These are phyloP conservation scores for Drosophila acutilabella DNA, from an alignment of 2,888 invertebrate species.

Conservation along the genomic window DNA sequence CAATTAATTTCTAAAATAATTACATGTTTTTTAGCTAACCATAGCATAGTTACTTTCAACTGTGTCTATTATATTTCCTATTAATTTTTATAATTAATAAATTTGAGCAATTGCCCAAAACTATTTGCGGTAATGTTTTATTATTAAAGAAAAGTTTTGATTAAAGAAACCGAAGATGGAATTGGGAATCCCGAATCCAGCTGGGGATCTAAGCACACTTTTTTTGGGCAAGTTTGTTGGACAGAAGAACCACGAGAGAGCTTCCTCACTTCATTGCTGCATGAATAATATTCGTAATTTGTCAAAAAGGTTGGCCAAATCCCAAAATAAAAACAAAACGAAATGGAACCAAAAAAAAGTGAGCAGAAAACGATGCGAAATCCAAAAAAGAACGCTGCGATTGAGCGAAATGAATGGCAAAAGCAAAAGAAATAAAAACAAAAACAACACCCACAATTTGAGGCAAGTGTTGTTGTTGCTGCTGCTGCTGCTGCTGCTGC, in stretches of 20 bases:
- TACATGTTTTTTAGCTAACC: neutral
- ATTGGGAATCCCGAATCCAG: constrained; percentile 35
- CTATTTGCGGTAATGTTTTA: constrained; percentile 24
- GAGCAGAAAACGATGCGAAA: constrained; percentile 48
- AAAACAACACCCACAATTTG: constrained; percentile 40
- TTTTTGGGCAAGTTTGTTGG: constrained; percentile 44
- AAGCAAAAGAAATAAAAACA: constrained; percentile 37
- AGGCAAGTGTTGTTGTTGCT: constrained; percentile 23
- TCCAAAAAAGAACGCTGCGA: constrained; percentile 74
- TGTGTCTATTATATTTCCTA: neutral
- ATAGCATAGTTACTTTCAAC: neutral
- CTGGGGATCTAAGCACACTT: constrained; percentile 41
- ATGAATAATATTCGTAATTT: constrained; percentile 83
- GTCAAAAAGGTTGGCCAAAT: constrained; percentile 81
- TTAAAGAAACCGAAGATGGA: constrained; percentile 25
- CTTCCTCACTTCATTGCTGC: constrained; percentile 81
- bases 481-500: constrained; percentile 35
- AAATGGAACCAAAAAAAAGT: constrained; percentile 14
- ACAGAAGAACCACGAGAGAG: constrained; percentile 59
- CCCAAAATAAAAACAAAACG: constrained; percentile 64
- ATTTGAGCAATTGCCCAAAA: constrained; percentile 7
- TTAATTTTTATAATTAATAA: neutral
- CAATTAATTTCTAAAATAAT: neutral
- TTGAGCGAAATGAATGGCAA: constrained; percentile 68
- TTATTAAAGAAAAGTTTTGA: constrained; percentile 20